Conservation (phyloP, 2,797 vertebrate species). For the Selene dorsalis region DNA sequence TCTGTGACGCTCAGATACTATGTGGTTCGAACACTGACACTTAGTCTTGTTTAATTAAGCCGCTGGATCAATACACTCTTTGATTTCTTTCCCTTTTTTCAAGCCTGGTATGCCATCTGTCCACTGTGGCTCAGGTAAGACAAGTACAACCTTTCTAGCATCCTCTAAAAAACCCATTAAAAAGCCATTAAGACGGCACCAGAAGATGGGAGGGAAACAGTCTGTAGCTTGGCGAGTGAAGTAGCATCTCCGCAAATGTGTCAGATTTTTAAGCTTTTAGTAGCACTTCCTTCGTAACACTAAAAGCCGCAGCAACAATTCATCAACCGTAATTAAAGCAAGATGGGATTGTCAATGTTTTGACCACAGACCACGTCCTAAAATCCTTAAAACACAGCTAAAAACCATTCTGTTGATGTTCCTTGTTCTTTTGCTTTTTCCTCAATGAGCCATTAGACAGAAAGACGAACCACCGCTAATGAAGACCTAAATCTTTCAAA, state of each 20-base stretch:
- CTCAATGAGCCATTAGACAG: not conserved
- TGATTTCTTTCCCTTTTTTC: conserved; percentile 53
- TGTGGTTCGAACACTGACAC: conserved; percentile 62
- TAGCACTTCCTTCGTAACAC: not conserved
- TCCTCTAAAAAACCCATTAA: conserved; percentile 68
- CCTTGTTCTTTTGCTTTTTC: not conserved
- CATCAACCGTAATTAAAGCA: conserved; percentile 13
- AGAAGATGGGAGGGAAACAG: conserved; percentile 18
- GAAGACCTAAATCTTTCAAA: not conserved
- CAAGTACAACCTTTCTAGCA: conserved; percentile 67
- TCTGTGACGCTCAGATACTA: conserved; percentile 56
- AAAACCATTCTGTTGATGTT: not conserved
- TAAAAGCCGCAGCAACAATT: conserved; percentile 6
- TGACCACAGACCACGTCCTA: not conserved
- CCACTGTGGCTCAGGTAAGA: conserved; percentile 62
- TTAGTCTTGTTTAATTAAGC: conserved; percentile 78
- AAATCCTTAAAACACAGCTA: not conserved
- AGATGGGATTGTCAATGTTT: not conserved
- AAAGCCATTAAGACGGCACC: conserved; percentile 68
- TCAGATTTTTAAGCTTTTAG: conserved; percentile 6
- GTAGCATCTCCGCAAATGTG: conserved; percentile 20
- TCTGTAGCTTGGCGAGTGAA: conserved; percentile 13
- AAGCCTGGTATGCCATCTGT: conserved; percentile 67
- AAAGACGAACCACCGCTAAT: not conserved
- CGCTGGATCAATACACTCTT: conserved; percentile 76